A percentile compares a stretch with the other conserved stretches of the same genome.
Conservation (phyloP, 2,113 vertebrate genomes). For the Potamarius usumacintae region DNA sequence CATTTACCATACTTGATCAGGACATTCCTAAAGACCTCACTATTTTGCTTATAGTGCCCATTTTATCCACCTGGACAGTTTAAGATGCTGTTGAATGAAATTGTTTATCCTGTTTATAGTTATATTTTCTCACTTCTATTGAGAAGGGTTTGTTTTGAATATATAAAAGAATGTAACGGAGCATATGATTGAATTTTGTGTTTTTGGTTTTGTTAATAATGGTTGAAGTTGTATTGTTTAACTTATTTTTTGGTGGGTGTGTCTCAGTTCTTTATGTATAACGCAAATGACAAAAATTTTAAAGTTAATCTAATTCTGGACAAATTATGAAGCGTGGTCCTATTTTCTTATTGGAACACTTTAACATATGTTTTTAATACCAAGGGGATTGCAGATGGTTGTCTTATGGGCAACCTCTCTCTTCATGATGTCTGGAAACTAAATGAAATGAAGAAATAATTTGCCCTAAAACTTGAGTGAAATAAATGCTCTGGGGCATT, state of each 20-base stretch:
- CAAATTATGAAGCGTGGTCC: conserved; percentile 63
- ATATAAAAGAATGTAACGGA: conserved; percentile 31
- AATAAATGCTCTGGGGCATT: conserved; percentile 68
- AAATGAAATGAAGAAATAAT: conserved; percentile 56
- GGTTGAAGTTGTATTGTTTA: conserved; percentile 64
- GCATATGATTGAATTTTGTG: conserved; percentile 55
- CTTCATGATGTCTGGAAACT: conserved; percentile 66
- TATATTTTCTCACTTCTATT: conserved; percentile 44
- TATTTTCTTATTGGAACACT: conserved; percentile 59
- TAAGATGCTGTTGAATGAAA: conserved; percentile 55
- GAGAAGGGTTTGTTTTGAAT: conserved; percentile 39
- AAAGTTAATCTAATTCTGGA: conserved; percentile 71
- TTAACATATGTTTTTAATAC: conserved; percentile 70
- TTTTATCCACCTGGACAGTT: conserved; percentile 59
- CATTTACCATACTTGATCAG: conserved; percentile 34
- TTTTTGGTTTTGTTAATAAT: neutral
- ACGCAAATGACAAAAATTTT: conserved; percentile 60
- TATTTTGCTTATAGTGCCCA: neutral
- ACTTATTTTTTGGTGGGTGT: conserved; percentile 67
- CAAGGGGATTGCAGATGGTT: conserved; percentile 61
- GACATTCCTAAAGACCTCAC: conserved; percentile 31
- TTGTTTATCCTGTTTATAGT: conserved; percentile 47
- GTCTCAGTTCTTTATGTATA: conserved; percentile 63
- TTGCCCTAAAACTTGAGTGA: conserved; percentile 62
- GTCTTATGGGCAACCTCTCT: conserved; percentile 61